Evolutionary conservation across 1,140 invertebrate genomes (phyloP).

Genomic region (Drosophila pruinosa): DNA sequence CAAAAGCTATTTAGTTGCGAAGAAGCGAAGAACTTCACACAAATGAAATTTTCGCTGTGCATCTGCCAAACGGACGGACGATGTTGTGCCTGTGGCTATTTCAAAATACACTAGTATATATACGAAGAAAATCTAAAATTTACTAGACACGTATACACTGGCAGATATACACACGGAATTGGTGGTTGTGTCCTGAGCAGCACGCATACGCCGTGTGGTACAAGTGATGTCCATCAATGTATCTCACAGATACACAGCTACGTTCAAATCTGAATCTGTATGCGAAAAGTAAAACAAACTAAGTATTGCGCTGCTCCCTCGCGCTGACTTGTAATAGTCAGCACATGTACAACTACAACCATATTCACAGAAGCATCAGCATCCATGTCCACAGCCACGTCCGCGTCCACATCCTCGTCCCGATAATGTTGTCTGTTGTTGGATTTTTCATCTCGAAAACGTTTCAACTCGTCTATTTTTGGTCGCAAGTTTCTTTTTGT

Average conservation of each 20-base stretch:
- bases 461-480: constrained; percentile 81
- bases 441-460: constrained; percentile 76
- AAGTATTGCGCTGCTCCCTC: constrained; percentile 34
- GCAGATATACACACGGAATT: background rate
- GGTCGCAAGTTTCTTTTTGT: constrained; percentile 79
- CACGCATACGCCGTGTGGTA: constrained; percentile 74
- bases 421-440: constrained; percentile 49
- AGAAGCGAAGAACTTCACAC: constrained; percentile 81
- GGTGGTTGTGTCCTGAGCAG: constrained; percentile 56
- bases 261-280: constrained; percentile 16
- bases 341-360: constrained; percentile 52
- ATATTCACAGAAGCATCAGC: constrained; percentile 28
- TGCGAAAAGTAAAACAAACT: constrained; percentile 45
- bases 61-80: constrained; percentile 8
- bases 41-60: constrained; percentile 49
- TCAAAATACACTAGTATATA: constrained; percentile 37
- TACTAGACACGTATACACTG: constrained; percentile 53
- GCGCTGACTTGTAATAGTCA: constrained; percentile 37
- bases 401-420: constrained; percentile 28
- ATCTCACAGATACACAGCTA: constrained; percentile 50
- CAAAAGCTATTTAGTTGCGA: constrained; percentile 82
- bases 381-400: constrained; percentile 39
- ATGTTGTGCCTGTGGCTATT: constrained; percentile 41
- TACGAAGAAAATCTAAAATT: constrained; percentile 54
- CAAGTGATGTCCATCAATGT: constrained; percentile 32